phyloP scores from a whole-genome alignment of 2,888 invertebrate genomes.

The Calameuta pallipes region DNA sequence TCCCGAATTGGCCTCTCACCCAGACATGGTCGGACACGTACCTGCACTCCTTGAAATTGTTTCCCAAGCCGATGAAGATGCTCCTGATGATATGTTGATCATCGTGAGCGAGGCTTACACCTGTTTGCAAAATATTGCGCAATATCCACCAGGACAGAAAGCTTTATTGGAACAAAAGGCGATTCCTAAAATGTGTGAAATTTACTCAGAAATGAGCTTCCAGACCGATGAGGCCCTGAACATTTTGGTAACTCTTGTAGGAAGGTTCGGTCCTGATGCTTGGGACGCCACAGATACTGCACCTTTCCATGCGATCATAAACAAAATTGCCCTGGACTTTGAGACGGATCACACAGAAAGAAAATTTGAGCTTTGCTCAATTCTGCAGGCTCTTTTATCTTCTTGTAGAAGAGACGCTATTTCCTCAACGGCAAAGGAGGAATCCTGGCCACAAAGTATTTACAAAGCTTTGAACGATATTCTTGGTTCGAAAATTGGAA shows the following conservation, averaged over 20 bases:
- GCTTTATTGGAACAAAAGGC: constrained; percentile 83
- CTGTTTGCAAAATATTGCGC: constrained; percentile 85
- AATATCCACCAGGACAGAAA: constrained; percentile 81
- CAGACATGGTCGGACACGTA: constrained; percentile 85
- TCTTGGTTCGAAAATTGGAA: constrained; percentile 86
- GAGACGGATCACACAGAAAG: constrained; percentile 88
- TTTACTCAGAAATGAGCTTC: constrained; percentile 88
- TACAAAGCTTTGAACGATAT: constrained; percentile 87
- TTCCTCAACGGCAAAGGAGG: constrained; percentile 74
- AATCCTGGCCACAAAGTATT: constrained; percentile 85
- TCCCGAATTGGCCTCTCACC: constrained; percentile 82
- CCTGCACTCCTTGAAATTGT: constrained; percentile 87
- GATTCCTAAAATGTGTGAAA: constrained; percentile 84
- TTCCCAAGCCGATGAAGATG: constrained; percentile 84
- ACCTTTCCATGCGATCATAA: constrained; percentile 84
- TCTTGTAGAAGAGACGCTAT: constrained; percentile 79
- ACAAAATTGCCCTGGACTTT: constrained; percentile 87
- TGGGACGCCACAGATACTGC: constrained; percentile 82
- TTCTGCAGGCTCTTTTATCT: constrained; percentile 78
- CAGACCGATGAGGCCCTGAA: constrained; percentile 90
- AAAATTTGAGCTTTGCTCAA: constrained; percentile 89
- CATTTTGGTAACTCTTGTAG: constrained; percentile 80
- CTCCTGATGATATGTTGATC: constrained; percentile 87
- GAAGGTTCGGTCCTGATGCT: constrained; percentile 77
- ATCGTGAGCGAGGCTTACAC: constrained; percentile 88